A percentile compares a stretch with the other conserved stretches of the same genome.
Conservation (phyloP, 2,888 invertebrate species). For the Gnatocerus cornutus region DNA sequence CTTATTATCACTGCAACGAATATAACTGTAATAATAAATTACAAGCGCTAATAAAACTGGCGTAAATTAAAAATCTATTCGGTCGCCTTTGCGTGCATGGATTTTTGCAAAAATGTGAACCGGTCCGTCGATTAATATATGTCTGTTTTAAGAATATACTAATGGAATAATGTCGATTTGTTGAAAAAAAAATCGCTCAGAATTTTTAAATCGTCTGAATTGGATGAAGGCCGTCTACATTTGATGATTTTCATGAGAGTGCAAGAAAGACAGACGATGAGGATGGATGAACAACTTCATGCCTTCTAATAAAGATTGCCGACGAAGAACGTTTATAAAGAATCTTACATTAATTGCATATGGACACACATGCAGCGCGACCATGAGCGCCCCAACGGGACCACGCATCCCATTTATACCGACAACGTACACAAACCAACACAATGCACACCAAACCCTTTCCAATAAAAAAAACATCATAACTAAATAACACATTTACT, state of each 20-base stretch:
- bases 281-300: slow-evolving; percentile 47
- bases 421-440: slow-evolving; percentile 29
- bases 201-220: slow-evolving; percentile 36
- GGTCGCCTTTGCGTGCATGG: slow-evolving; percentile 8
- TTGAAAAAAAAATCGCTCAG: slow-evolving; percentile 20
- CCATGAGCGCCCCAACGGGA: slow-evolving; percentile 45
- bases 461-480: slow-evolving; percentile 19
- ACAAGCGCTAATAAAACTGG: slow-evolving; percentile 1
- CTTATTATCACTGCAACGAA: slow-evolving; percentile 14
- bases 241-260: slow-evolving; percentile 39
- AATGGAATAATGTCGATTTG: slow-evolving; percentile 25
- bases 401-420: slow-evolving; percentile 34
- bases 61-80: slow-evolving; percentile 15
- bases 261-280: slow-evolving; percentile 41
- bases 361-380: slow-evolving; percentile 52
- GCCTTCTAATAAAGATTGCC: slow-evolving; percentile 54
- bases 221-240: slow-evolving; percentile 46
- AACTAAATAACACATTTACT: slow-evolving; percentile 41
- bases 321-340: slow-evolving; percentile 52
- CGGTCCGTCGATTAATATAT: slow-evolving; percentile 23
- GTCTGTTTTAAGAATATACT: slow-evolving; percentile 18
- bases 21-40: slow-evolving; percentile 18
- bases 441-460: slow-evolving; percentile 28
- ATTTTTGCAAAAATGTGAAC: slow-evolving; percentile 18
- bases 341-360: slow-evolving; percentile 53